Evolutionary conservation across 1,140 invertebrate genomes (phyloP).

Genomic region (Lordiphosa mommai): DNA sequence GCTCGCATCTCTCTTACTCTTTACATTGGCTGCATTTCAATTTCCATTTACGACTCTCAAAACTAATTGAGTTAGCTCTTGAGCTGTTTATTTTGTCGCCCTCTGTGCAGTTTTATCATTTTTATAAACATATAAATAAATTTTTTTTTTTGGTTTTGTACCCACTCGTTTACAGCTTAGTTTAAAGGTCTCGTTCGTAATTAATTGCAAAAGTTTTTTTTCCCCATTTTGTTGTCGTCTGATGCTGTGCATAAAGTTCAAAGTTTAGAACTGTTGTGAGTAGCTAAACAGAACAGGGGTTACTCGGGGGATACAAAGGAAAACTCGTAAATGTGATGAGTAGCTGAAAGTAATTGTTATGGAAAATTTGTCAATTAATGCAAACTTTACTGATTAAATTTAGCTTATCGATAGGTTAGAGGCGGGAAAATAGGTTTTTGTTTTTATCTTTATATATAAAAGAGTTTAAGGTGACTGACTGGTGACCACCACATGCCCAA

Average conservation of each 20-base stretch:
- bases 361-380: too few species aligned
- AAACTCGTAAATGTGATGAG: constrained; percentile 27
- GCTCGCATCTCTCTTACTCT: neutral
- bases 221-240: constrained; percentile 17
- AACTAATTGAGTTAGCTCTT: constrained; percentile 37
- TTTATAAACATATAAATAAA: constrained; percentile 18
- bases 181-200: constrained; percentile 52
- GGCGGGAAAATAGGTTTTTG: too few species aligned
- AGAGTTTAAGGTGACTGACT: too few species aligned
- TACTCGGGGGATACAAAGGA: constrained; percentile 1
- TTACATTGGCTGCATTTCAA: constrained; percentile 31
- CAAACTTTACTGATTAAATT: too few species aligned
- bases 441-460: too few species aligned
- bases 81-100: constrained; percentile 21
- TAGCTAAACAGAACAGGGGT: neutral
- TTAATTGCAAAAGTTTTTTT: constrained; percentile 72
- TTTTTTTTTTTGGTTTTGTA: constrained; percentile 5
- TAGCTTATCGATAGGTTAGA: too few species aligned
- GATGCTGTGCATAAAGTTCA: constrained; percentile 37
- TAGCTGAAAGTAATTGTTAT: neutral
- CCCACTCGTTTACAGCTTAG: constrained; percentile 17
- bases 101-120: neutral
- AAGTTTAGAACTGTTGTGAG: constrained; percentile 49
- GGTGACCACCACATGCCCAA: too few species aligned
- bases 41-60: constrained; percentile 29